phyloP scores from a whole-genome alignment of 2,113 vertebrate species.

The Mormyrus iriodes region DNA sequence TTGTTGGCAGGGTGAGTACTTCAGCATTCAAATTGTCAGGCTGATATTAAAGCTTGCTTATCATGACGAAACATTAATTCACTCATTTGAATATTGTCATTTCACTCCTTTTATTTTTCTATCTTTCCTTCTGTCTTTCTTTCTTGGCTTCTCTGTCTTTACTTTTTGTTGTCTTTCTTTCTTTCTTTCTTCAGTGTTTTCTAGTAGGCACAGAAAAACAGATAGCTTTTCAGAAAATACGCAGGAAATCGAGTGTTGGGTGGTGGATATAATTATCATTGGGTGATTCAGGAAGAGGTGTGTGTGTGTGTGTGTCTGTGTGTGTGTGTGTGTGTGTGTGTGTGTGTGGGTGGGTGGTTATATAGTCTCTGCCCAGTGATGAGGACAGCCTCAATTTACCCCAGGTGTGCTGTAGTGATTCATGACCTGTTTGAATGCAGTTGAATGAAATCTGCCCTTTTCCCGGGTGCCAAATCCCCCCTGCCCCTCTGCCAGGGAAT shows the following conservation, averaged over 20 bases:
- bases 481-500: not conserved
- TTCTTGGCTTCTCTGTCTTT: conserved; percentile 26
- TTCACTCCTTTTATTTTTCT: conserved; percentile 32
- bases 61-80: conserved; percentile 65
- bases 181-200: not conserved
- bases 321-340: not conserved
- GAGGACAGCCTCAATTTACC: not conserved
- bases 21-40: conserved; percentile 55
- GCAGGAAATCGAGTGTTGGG: not conserved
- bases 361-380: not conserved
- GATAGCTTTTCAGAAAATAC: conserved; percentile 8
- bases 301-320: not conserved
- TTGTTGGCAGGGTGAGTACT: conserved; percentile 96
- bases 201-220: not conserved
- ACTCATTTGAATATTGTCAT: conserved; percentile 52
- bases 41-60: conserved; percentile 68
- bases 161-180: not conserved
- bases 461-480: not conserved
- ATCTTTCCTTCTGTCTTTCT: not conserved
- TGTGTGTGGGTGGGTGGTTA: not conserved
- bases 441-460: conserved; percentile 15
- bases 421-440: conserved; percentile 1
- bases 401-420: conserved; percentile 21
- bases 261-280: not conserved
- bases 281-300: not conserved